A percentile compares a stretch with the other conserved stretches of the same genome.
These are phyloP conservation scores for Oxystoma pomonae DNA, from an alignment of 2,888 invertebrate genomes.

Conservation along the genomic window DNA sequence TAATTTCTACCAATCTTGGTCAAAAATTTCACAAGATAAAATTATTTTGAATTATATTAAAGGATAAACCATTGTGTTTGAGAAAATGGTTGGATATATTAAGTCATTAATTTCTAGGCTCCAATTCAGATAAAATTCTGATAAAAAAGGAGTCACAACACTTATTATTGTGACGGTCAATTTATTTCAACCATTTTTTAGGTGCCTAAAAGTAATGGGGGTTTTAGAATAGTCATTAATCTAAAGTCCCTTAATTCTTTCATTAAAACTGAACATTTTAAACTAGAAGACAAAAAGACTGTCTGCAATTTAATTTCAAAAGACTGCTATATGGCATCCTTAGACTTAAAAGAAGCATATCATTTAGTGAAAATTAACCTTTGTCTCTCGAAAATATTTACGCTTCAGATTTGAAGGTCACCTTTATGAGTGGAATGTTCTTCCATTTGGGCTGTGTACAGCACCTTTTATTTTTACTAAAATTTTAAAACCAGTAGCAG, in stretches of 20 bases:
- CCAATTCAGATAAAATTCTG: too few species aligned
- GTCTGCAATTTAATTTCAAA: constrained; percentile 1
- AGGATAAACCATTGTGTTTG: too few species aligned
- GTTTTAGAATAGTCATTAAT: constrained; percentile 6
- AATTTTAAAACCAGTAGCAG: background rate
- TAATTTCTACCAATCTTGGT: too few species aligned
- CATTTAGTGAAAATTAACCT: background rate
- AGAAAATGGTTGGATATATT: too few species aligned
- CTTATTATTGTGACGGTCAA: too few species aligned
- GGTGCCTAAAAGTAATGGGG: too few species aligned
- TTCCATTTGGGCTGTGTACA: background rate
- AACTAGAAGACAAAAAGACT: constrained; percentile 1
- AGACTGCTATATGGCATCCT: background rate
- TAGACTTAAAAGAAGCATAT: background rate
- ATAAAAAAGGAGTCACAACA: too few species aligned
- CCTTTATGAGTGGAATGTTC: background rate
- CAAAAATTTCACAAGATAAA: too few species aligned
- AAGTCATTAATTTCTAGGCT: too few species aligned
- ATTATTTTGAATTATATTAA: too few species aligned
- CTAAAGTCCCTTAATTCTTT: constrained; percentile 1
- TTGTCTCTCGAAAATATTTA: background rate
- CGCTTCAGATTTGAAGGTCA: background rate
- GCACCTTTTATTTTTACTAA: background rate
- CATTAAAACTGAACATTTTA: constrained; percentile 3
- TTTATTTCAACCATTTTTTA: too few species aligned